Evolutionary conservation across 64 coral and sea anemone genomes (phyloP), one percentile per base, ranked within the genome.

Genomic region (Montipora cactus): DNA sequence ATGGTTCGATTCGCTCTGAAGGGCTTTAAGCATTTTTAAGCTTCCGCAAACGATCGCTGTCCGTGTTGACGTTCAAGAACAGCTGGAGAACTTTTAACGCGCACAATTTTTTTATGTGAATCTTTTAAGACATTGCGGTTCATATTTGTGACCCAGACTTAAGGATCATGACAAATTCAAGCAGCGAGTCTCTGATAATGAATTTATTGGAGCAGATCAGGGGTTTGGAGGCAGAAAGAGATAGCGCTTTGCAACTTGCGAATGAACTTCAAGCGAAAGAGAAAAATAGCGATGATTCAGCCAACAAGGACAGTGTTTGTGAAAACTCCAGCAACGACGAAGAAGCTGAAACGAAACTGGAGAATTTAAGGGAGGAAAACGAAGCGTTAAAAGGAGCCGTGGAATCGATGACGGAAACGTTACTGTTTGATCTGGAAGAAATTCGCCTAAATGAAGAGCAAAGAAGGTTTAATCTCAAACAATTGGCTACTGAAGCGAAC

Each of bases 391-490:
- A 94, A 80, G 58, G 74, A 78, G 83, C 75, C 71, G 22, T 89
- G 45, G 95, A 97, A 76, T 62, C 90, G 22, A 75, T 77, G 8
- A 80, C 90, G 57, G 16, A 75, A 73, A 94, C 87, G 61, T 50
- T 97, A 16, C 72, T 90, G 14, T 87, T 85, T 15, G 92, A 88
- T 47, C 84, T 98, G 50, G 87, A 95, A 80, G 96, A 93, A 84
- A 98, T 98, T 90, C 96, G 96, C 53, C 73, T 98, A 3, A 98
- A 92, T 16, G 96, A 98, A 95, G 96, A 98, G 58, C 96, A 98
- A 70, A 92, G 96, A 77, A 91, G 89, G 72, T 95, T 93, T 93
- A 98, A 98, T 88, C 61, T 98, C 44, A 89, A 80, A 50, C 90
- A 98, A 64, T 71, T 95, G 66, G 67, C 11, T 48, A 66, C 28